Conservation (phyloP, 2,888 invertebrate genomes). For the Caenorhabditis sp. region DNA sequence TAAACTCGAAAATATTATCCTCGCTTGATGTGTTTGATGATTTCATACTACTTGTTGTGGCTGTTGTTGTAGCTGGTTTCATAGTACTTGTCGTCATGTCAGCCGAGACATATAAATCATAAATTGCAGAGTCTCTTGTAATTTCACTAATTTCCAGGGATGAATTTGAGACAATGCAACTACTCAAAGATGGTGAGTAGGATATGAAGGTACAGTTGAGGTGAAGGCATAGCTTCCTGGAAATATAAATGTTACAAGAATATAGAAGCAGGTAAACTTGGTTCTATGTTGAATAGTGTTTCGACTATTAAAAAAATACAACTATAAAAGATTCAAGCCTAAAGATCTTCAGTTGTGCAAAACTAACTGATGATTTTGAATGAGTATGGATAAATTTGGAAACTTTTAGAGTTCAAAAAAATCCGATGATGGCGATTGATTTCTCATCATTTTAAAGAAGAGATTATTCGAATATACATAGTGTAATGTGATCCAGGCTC, state of each 20-base stretch:
- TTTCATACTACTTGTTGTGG: neutral
- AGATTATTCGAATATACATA: no score
- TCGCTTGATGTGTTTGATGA: neutral
- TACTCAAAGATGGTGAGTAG: constrained; percentile 16
- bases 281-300: no score
- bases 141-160: neutral
- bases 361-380: no score
- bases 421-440: no score
- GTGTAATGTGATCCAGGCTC: no score
- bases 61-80: neutral
- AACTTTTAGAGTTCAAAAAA: no score
- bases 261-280: no score
- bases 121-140: constrained; percentile 26
- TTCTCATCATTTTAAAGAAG: no score
- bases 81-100: neutral
- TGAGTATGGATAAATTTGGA: no score
- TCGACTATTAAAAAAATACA: no score
- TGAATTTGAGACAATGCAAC: constrained; percentile 19
- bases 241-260: neutral
- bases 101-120: neutral
- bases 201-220: constrained; percentile 17
- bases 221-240: constrained; percentile 20
- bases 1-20: constrained; percentile 8
- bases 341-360: no score
- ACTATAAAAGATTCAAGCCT: no score